These are phyloP conservation scores for Ceyx cyanopectus DNA, from an alignment of 2,113 vertebrate genomes.

Conservation along the genomic window DNA sequence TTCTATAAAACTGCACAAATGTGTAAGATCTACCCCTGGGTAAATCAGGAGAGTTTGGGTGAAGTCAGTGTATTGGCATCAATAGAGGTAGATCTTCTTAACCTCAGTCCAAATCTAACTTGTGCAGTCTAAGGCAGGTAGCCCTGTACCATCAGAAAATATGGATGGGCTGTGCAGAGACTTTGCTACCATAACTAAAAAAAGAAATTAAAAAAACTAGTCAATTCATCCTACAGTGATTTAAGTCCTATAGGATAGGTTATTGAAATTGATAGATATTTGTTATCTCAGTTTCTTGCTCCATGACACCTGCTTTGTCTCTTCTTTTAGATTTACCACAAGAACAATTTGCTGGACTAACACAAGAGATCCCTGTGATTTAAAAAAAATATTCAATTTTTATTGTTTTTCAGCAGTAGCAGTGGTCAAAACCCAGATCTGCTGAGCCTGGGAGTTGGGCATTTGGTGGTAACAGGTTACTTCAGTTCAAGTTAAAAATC, in stretches of 20 bases:
- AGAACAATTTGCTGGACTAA: neutral
- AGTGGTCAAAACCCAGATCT: neutral
- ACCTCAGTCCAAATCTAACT: neutral
- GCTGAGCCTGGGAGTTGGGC: neutral
- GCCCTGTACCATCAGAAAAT: neutral
- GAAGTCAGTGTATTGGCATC: neutral
- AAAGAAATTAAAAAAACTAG: neutral
- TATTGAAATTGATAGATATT: neutral
- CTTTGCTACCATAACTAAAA: neutral
- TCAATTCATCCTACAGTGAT: neutral
- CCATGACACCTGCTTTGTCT: neutral
- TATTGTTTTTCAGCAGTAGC: neutral
- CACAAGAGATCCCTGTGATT: neutral
- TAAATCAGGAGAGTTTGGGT: neutral
- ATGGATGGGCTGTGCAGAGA: neutral
- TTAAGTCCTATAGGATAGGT: neutral
- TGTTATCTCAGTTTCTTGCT: neutral
- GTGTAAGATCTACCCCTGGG: accelerated
- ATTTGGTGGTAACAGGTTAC: neutral
- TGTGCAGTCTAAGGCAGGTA: accelerated
- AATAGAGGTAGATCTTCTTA: neutral
- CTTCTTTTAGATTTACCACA: neutral
- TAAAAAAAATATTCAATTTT: neutral
- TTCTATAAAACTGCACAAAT: accelerated
- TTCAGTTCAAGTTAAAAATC: neutral